Evolutionary conservation across 2,797 vertebrate genomes (phyloP).

Genomic region (Siniperca undulata): DNA sequence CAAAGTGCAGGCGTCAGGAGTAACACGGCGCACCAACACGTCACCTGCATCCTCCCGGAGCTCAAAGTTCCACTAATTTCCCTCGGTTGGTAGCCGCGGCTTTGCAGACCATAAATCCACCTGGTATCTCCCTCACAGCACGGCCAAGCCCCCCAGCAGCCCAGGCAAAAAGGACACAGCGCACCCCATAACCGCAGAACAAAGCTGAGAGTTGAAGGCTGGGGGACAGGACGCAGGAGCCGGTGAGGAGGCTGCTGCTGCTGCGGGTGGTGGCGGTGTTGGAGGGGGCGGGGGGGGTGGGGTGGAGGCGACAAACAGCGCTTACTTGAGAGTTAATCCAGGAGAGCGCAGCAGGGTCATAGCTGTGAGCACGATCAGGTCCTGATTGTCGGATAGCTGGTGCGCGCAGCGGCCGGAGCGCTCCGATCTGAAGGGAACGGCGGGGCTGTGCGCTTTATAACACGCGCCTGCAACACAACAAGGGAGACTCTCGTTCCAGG

Average conservation of each 20-base stretch:
- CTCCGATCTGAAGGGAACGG: constrained; percentile 70
- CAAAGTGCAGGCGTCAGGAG: constrained; percentile 91
- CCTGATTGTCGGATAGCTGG: constrained; percentile 57
- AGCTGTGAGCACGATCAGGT: constrained; percentile 73
- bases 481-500: constrained; percentile 23
- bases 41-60: constrained; percentile 94
- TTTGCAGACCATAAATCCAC: constrained; percentile 96
- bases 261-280: constrained; percentile 1
- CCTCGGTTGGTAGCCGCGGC: constrained; percentile 88
- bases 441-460: constrained; percentile 81
- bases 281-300: neutral
- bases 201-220: constrained; percentile 83
- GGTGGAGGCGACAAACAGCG: constrained; percentile 58
- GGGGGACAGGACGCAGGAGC: constrained; percentile 57
- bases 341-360: constrained; percentile 81
- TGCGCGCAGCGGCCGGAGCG: constrained; percentile 66
- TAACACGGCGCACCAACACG: constrained; percentile 93
- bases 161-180: constrained; percentile 88
- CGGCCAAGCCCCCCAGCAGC: constrained; percentile 88
- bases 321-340: constrained; percentile 88
- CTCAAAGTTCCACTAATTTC: constrained; percentile 92
- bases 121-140: constrained; percentile 89
- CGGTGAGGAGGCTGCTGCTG: constrained; percentile 22
- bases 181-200: constrained; percentile 91
- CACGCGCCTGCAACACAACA: constrained; percentile 66